Base-by-base conservation (phyloP, 2,888 invertebrate species). In the Mimumesa dahlbomi region DNA sequence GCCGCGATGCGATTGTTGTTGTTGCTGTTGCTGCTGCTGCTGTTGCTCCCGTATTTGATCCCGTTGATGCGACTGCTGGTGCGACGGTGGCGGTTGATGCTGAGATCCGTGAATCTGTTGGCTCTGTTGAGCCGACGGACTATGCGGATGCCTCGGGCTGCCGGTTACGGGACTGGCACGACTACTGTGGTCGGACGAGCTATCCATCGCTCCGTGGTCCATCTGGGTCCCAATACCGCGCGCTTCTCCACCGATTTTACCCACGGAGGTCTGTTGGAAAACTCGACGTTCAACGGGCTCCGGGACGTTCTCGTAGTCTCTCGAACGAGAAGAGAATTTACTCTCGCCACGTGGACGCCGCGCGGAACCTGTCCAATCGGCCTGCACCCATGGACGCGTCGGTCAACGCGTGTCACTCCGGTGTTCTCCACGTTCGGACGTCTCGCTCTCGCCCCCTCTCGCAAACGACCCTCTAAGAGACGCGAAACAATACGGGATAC, bases 101-200 rank as follows among this genome's bases (percentile, higher is more conserved):
- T 82, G 86, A 13, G 76, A 80, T 29, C 81, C 75, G 77, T 85
- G 82, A 25, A 74, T 54, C 14, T 59, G 64, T 53, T 75, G 85
- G 57, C 71, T 72, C 62, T 84, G 86, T 38, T 84, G 86, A 3
- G 75, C 81, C 57, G 80, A 78, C 52, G 88, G 88, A 65, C 88
- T 87, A 70, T 85, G 84, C 16, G 82, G 82, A 70, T 88, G 86
- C 64, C 88, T 89, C 34, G 87, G 90, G 73, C 89, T 89, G 82
- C 84, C 85, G 73, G 88, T 86, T 73, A 88, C 81, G 77, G 90
- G 86, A 80, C 89, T 89, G 73, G 86, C 89, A 67, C 89, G 89
- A 75, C 88, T 89, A 77, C 89, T 89, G 87, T 90, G 87, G 78
- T 89, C 85, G 90, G 91, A 83, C 89, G 92, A 84, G 90, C 89